A percentile compares a stretch with the other conserved stretches of the same genome.
These are phyloP conservation scores for Parnassius orleans DNA, from an alignment of 2,888 invertebrate genomes.

Conservation along the genomic window DNA sequence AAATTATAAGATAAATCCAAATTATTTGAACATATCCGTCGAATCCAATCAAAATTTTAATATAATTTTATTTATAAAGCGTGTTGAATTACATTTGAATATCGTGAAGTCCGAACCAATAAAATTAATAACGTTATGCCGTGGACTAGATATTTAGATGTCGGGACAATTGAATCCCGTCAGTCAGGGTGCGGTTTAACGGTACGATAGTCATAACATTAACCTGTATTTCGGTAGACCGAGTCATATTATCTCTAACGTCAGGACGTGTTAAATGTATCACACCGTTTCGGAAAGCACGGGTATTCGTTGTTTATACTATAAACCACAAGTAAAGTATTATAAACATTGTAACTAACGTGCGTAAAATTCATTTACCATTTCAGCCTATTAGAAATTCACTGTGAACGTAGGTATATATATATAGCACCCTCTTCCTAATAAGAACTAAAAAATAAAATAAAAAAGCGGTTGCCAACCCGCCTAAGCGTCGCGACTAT, in stretches of 20 bases:
- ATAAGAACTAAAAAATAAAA: too few relatives aligned
- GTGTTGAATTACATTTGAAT: constrained; percentile 30
- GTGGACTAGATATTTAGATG: constrained; percentile 45
- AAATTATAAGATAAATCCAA: too few relatives aligned
- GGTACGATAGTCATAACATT: constrained; percentile 53
- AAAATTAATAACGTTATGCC: constrained; percentile 44
- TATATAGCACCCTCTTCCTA: too few relatives aligned
- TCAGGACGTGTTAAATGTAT: constrained; percentile 42
- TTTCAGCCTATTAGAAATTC: too few relatives aligned
- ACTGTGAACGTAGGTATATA: too few relatives aligned
- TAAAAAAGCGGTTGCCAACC: too few relatives aligned
- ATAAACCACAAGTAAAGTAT: too few relatives aligned
- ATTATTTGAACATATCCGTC: background rate
- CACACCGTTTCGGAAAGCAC: background rate
- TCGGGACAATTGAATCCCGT: constrained; percentile 42
- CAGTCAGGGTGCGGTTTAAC: constrained; percentile 35
- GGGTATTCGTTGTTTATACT: too few relatives aligned
- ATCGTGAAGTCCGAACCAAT: constrained; percentile 45
- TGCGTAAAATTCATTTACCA: too few relatives aligned
- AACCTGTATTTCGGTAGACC: constrained; percentile 45
- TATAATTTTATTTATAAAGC: constrained; percentile 26
- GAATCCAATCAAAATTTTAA: constrained; percentile 26
- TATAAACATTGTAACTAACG: too few relatives aligned
- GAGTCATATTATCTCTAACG: constrained; percentile 32
- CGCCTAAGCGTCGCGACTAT: too few relatives aligned